These are phyloP conservation scores for Lithodes maja DNA, from an alignment of 2,888 invertebrate species.

Conservation along the genomic window DNA sequence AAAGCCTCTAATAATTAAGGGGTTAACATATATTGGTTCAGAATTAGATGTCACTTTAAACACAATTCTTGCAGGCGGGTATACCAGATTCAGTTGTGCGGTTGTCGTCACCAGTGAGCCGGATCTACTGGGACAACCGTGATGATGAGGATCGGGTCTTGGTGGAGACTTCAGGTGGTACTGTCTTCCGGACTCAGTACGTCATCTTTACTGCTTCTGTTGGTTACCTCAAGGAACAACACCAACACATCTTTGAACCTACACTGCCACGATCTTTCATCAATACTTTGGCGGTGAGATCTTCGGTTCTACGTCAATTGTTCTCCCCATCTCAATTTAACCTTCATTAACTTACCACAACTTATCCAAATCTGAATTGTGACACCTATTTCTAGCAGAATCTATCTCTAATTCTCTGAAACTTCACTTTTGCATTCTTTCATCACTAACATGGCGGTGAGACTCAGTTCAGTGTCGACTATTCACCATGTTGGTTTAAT, in stretches of 20 bases:
- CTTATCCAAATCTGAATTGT: too few species aligned
- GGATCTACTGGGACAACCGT: conserved; percentile 20
- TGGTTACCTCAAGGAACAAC: conserved; percentile 79
- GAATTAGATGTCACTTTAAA: too few species aligned
- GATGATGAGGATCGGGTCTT: not conserved
- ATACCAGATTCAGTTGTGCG: conserved; percentile 10
- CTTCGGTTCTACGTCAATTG: not conserved
- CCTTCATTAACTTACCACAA: not conserved
- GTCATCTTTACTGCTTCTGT: conserved; percentile 81
- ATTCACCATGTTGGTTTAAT: too few species aligned
- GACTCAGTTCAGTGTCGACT: too few species aligned
- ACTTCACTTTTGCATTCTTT: too few species aligned
- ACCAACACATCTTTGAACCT: conserved; percentile 76
- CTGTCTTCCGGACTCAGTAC: conserved; percentile 76
- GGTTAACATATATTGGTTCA: too few species aligned
- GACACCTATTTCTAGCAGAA: too few species aligned
- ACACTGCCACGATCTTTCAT: conserved; percentile 3
- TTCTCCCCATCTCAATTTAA: not conserved
- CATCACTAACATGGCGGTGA: too few species aligned
- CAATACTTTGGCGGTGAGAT: conserved; percentile 5
- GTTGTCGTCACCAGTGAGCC: conserved; percentile 4
- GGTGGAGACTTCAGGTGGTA: not conserved
- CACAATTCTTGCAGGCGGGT: not conserved
- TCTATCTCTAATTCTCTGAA: too few species aligned
- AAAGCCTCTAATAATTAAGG: too few species aligned